Evolutionary conservation across 2,888 invertebrate species (phyloP), one percentile per base, ranked within the genome.

Genomic region (Prenolepis imparis): DNA sequence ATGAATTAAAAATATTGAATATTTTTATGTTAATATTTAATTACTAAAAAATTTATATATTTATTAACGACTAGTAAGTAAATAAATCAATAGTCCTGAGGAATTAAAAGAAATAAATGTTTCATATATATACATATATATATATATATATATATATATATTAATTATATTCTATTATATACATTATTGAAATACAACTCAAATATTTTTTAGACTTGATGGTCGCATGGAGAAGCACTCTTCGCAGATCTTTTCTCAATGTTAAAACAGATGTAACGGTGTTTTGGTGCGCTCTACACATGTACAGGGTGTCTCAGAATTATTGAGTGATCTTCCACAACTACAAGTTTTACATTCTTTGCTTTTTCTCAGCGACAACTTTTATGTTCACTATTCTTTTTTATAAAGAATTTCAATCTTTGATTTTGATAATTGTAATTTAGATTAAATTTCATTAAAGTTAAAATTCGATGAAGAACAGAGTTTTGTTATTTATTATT

Each of bases 201-300:
- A 48, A 1, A 48, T 48, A 48, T 48, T 8, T 48, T 6, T 48
- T 6, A 48, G 6, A 48, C n/a, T 48, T n/a, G 4, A 48, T 48
- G 0, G 2, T n/a, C n/a, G 8, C 6, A 48, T n/a, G n/a, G 5
- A n/a, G 48, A 48, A 48, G 28, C 8, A 32, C 21, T 12, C 2
- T 24, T 59, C 36, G 21, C 32, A 21, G 41, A 52, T 72, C 36
- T 39, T 66, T 36, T 48, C 21, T 52, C 55, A 55, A 81, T 81
- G 28, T 73, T 32, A 68, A 44, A 41, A 57, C 55, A 70, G 24
- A 70, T 57, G 32, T 87, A 87, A 87, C 87, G 85, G 87, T 87
- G 48, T 48, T 75, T 87, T 78, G 41, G 68, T 28, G n/a, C 18
- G 18, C 18, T 48, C 48, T 48, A n/a, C 28, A 12, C 18, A 48